Evolutionary conservation across 2,888 invertebrate genomes (phyloP).

Genomic region (Oscheius onirici): DNA sequence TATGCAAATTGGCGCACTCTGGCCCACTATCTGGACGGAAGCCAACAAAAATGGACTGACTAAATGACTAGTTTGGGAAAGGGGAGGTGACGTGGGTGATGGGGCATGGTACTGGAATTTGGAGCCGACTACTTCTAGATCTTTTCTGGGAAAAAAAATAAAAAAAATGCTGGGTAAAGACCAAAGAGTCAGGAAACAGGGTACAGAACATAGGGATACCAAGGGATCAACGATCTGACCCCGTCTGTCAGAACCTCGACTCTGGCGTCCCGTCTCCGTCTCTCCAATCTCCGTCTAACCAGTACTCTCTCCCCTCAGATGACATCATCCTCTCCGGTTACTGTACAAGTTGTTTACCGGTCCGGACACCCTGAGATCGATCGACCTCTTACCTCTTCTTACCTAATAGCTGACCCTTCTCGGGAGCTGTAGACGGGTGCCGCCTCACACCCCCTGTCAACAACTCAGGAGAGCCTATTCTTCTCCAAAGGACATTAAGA

Average conservation of each 20-base stretch:
- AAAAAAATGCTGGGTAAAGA: background rate
- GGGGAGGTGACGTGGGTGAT: background rate
- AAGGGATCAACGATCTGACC: no score
- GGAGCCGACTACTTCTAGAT: no score
- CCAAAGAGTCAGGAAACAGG: no score
- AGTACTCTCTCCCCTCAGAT: constrained; percentile 14
- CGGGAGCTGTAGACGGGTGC: constrained; percentile 19
- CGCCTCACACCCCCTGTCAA: background rate
- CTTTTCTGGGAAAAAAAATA: background rate
- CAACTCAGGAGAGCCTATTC: background rate
- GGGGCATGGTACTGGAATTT: no score
- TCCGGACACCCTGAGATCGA: background rate
- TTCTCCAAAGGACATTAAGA: background rate
- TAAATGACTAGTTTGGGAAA: background rate
- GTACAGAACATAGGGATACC: no score
- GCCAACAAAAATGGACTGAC: constrained; percentile 21
- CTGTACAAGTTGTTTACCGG: constrained; percentile 33
- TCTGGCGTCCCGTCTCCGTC: background rate
- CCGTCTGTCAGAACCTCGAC: background rate
- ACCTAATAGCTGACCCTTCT: constrained; percentile 23
- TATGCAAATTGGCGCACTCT: constrained; percentile 29
- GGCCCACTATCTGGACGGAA: background rate
- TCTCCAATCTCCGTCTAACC: background rate
- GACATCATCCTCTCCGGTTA: constrained; percentile 22
- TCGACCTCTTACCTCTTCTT: background rate